Base-by-base conservation (phyloP, 2,113 vertebrate genomes). In the Taurulus bubalis region DNA sequence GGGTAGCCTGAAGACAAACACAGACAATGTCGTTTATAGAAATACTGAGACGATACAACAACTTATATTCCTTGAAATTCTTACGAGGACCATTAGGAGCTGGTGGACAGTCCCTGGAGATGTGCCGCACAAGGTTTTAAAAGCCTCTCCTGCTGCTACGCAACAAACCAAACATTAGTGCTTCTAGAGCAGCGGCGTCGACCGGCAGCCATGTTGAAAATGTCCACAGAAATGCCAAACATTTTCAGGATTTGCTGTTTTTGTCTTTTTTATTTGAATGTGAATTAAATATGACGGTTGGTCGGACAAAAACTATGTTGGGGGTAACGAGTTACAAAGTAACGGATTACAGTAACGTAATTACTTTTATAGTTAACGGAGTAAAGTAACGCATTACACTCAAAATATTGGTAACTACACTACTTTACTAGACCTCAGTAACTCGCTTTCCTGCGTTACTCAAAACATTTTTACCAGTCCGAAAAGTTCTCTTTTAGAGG, bases 1-100 rank as follows among this genome's bases (percentile, higher is more conserved):
- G 97, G 92, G 88, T 96, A 98, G 67, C 97, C 98, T 99, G 92
- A 24, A 79, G 32, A 90, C 42, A 91, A 32, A 69, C 26, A 69
- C 8, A 79, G 51, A 67, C 1, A 68, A 42, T 59, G 28, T 1
- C 10, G 16, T 22, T 36, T 47, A 32, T 8, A 62, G 32, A 42
- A 34, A 64, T 49, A 49, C 11, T 40, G 66, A 51, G 34, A 58
- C 15, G 2, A 24, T 10, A 22, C 47, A 40, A 15, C 2, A 6
- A n/a, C 18, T 18, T 32, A 2, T 26, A 2, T 58, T n/a, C 20
- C 40, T n/a, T 34, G 49, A 75, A 30, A 11, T 5, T 65, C 18
- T 65, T 28, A 65, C 4, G 15, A 62, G 20, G 40, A 18, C 9
- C 9, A 59, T 62, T 64, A 58, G 32, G 49, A 80, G 70, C 32